phyloP scores from a whole-genome alignment of 2,797 vertebrate genomes.

The Mormyrops attenuatus region DNA sequence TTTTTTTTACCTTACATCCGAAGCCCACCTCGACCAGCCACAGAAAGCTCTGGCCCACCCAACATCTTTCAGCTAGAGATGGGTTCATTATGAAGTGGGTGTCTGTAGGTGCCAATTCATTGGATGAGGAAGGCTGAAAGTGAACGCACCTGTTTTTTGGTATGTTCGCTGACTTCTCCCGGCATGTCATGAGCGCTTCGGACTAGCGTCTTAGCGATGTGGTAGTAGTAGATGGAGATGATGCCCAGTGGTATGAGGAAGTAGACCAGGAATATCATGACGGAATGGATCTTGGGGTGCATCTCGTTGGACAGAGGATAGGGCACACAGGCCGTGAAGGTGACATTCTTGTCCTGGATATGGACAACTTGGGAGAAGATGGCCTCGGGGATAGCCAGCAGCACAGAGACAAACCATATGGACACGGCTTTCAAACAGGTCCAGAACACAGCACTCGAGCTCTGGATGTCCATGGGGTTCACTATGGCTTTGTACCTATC shows the following conservation, averaged over 20 bases:
- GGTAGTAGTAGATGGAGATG: slow-evolving; percentile 88
- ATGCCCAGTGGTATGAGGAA: slow-evolving; percentile 82
- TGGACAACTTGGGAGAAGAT: slow-evolving; percentile 82
- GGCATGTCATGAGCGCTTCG: slow-evolving; percentile 87
- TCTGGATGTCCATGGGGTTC: slow-evolving; percentile 94
- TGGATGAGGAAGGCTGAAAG: neutral
- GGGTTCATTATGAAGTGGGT: neutral
- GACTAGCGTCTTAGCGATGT: slow-evolving; percentile 84
- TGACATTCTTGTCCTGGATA: slow-evolving; percentile 66
- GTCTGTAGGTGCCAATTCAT: neutral
- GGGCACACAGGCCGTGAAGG: slow-evolving; percentile 81
- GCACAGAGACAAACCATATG: slow-evolving; percentile 82
- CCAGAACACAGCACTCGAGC: slow-evolving; percentile 76
- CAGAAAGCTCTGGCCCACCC: neutral
- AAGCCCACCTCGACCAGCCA: neutral
- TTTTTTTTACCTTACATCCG: neutral
- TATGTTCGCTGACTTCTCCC: slow-evolving; percentile 84
- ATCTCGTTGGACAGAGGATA: slow-evolving; percentile 80
- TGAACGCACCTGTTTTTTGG: slow-evolving; percentile 77
- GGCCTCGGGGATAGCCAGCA: slow-evolving; percentile 83
- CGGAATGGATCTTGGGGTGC: slow-evolving; percentile 86
- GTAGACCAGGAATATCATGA: slow-evolving; percentile 91
- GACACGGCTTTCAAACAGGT: slow-evolving; percentile 76
- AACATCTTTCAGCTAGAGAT: neutral
- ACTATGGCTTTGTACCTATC: slow-evolving; percentile 88